phyloP scores from a whole-genome alignment of 92 coral and sea anemone genomes.

The Porites rus region DNA sequence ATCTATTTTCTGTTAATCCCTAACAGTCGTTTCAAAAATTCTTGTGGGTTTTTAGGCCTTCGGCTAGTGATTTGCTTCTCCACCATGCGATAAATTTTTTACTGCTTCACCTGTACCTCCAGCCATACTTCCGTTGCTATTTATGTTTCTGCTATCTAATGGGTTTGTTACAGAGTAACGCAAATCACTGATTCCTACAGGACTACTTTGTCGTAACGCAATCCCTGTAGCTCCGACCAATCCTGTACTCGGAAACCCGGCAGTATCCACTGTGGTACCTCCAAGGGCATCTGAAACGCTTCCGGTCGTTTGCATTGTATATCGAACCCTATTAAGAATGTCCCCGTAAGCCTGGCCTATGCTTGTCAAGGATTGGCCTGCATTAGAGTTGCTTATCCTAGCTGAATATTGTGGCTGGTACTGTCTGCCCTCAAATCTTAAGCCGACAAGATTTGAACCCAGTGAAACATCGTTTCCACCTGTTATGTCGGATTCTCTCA shows the following conservation, averaged over 20 bases:
- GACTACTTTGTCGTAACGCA: neutral
- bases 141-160: neutral
- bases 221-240: neutral
- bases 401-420: conserved; percentile 11
- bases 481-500: conserved; percentile 5
- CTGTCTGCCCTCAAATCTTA: conserved; percentile 12
- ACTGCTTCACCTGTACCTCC: neutral
- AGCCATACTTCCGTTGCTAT: neutral
- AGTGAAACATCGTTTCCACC: conserved; percentile 12
- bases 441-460: conserved; percentile 9
- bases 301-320: conserved; percentile 67
- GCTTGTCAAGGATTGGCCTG: conserved; percentile 6
- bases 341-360: conserved; percentile 54
- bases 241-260: neutral
- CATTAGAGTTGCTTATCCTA: neutral
- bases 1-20: too few relatives aligned
- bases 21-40: too few relatives aligned
- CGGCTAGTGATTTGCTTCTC: neutral
- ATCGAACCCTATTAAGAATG: conserved; percentile 65
- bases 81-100: neutral
- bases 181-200: neutral
- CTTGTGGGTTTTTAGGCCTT: too few relatives aligned
- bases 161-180: neutral
- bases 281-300: conserved; percentile 44
- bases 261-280: conserved; percentile 21